phyloP scores from a whole-genome alignment of 2,888 invertebrate species.

The Eristalis tenax region DNA sequence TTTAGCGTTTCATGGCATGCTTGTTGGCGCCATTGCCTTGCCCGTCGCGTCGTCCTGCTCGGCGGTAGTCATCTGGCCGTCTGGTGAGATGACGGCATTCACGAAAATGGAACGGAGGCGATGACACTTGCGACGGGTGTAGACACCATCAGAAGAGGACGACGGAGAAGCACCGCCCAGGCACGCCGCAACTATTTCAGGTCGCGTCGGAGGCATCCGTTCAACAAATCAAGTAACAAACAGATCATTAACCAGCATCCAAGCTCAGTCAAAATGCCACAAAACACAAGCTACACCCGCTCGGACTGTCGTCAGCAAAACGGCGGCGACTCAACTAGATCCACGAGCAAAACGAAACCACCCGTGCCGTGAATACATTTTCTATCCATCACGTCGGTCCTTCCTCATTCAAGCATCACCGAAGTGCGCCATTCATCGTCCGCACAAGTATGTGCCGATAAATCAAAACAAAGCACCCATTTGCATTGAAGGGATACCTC shows the following conservation, averaged over 20 bases:
- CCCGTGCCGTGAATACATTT: slow-evolving; percentile 31
- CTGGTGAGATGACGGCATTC: neutral
- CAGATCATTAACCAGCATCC: too few relatives aligned
- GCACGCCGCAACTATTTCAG: too few relatives aligned
- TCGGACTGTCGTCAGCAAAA: too few relatives aligned
- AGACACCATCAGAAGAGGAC: too few relatives aligned
- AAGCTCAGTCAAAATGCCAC: too few relatives aligned
- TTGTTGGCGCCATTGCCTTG: slow-evolving; percentile 26
- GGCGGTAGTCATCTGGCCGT: neutral
- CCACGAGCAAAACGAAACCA: neutral
- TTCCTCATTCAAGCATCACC: slow-evolving; percentile 6
- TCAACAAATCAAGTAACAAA: too few relatives aligned
- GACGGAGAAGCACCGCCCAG: too few relatives aligned
- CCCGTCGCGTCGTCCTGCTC: neutral
- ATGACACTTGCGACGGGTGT: neutral
- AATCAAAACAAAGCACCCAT: slow-evolving; percentile 54
- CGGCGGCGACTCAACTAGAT: too few relatives aligned
- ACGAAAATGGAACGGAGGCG: neutral
- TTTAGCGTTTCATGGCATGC: slow-evolving; percentile 7
- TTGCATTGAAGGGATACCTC: slow-evolving; percentile 20
- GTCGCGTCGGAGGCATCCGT: too few relatives aligned
- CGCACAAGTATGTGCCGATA: slow-evolving; percentile 32
- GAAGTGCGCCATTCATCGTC: slow-evolving; percentile 7
- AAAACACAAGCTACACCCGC: too few relatives aligned
- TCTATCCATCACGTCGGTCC: slow-evolving; percentile 15